Percentiles rank a stretch among this genome's conserved stretches.
Evolutionary conservation across 2,113 vertebrate genomes (phyloP).

Genomic region (Oriolus oriolus): DNA sequence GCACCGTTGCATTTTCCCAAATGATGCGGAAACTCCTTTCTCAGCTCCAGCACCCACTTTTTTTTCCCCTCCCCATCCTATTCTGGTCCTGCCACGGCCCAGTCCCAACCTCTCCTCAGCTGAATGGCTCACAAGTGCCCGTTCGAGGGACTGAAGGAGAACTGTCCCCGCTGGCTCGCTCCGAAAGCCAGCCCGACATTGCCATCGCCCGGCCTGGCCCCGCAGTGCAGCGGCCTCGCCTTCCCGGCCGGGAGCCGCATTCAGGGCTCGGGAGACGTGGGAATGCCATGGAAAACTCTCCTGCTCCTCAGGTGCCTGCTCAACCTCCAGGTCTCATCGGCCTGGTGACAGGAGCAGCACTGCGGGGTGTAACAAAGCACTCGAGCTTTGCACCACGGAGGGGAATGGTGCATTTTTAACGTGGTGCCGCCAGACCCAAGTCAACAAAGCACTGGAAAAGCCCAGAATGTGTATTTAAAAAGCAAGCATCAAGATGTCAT

Average conservation of each 20-base stretch:
- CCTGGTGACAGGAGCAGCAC: background rate
- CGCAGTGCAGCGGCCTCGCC: background rate
- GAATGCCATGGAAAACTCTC: background rate
- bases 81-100: background rate
- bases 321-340: background rate
- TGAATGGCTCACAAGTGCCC: background rate
- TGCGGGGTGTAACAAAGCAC: accelerated
- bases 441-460: background rate
- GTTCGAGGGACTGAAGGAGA: too few species aligned
- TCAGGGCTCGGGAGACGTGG: background rate
- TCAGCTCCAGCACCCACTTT: background rate
- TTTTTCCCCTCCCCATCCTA: background rate
- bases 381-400: accelerated
- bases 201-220: constrained; percentile 9
- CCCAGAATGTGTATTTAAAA: background rate
- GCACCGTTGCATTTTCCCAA: background rate
- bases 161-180: accelerated
- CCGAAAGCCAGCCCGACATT: background rate
- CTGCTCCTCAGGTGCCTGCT: background rate
- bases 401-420: accelerated
- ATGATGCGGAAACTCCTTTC: constrained; percentile 15
- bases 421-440: accelerated
- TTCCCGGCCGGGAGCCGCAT: background rate
- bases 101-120: background rate
- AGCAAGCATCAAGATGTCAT: accelerated